These are phyloP conservation scores for Scaptomyza flava DNA, from an alignment of 2,888 invertebrate species.

Conservation along the genomic window DNA sequence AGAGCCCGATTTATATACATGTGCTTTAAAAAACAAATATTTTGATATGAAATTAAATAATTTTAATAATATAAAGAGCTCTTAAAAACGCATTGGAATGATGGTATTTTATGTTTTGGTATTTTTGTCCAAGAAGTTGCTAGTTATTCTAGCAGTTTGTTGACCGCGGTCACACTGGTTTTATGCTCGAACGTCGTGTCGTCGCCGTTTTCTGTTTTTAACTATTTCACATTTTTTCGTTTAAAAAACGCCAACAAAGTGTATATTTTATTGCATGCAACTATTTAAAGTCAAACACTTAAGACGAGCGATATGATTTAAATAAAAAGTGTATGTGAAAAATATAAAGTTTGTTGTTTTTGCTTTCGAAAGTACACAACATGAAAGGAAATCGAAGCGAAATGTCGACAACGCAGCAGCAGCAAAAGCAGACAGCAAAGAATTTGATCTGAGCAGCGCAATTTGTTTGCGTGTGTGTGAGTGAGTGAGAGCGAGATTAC, in stretches of 20 bases:
- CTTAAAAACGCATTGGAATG: background rate
- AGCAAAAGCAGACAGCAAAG: conserved; percentile 62
- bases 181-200: conserved; percentile 53
- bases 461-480: conserved; percentile 52
- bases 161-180: conserved; percentile 47
- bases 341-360: conserved; percentile 34
- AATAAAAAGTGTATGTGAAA: conserved; percentile 59
- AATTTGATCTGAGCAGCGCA: conserved; percentile 74
- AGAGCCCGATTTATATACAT: too few species aligned
- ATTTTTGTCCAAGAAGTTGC: conserved; percentile 12
- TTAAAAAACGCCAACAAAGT: conserved; percentile 56
- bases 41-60: background rate
- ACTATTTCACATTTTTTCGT: conserved; percentile 66
- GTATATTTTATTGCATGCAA: conserved; percentile 62
- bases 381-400: conserved; percentile 53
- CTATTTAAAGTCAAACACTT: conserved; percentile 34
- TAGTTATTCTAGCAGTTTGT: conserved; percentile 20
- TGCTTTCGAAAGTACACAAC: conserved; percentile 46
- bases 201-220: conserved; percentile 63
- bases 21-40: background rate
- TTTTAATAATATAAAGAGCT: background rate
- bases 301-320: conserved; percentile 61
- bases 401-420: conserved; percentile 70
- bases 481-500: conserved; percentile 60
- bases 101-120: conserved; percentile 28